These are phyloP conservation scores for Tridacna crocea DNA, from an alignment of 2,888 invertebrate species.

Conservation along the genomic window DNA sequence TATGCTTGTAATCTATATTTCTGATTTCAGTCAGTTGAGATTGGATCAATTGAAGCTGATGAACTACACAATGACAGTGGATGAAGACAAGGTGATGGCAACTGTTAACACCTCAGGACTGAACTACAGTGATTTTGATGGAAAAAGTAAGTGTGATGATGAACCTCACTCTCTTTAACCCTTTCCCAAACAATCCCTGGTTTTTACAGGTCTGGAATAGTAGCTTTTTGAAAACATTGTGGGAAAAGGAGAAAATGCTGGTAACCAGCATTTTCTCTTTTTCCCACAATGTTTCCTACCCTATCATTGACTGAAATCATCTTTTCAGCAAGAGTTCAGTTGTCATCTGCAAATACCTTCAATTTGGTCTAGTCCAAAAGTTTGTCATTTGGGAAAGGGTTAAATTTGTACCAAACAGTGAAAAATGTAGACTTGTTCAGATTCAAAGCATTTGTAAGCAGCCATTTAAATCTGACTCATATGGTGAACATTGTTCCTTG, in stretches of 20 bases:
- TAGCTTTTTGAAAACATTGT: background rate
- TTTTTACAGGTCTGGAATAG: too few relatives aligned
- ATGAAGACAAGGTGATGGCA: conserved; percentile 62
- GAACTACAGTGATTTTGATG: conserved; percentile 57
- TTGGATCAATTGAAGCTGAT: conserved; percentile 19
- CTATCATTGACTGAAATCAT: too few relatives aligned
- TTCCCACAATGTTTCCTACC: background rate
- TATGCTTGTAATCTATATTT: background rate
- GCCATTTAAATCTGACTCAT: too few relatives aligned
- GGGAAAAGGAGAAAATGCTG: background rate
- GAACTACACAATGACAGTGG: conserved; percentile 52
- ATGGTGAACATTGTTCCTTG: too few relatives aligned
- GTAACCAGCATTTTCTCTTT: background rate
- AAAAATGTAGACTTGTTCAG: background rate
- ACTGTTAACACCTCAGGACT: conserved; percentile 60
- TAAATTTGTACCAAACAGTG: background rate
- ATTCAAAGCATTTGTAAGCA: too few relatives aligned
- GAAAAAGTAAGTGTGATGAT: conserved; percentile 51
- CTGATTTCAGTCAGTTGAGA: conserved; percentile 10
- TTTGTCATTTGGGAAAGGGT: too few relatives aligned
- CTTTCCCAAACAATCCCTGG: too few relatives aligned
- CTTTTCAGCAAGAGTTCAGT: too few relatives aligned
- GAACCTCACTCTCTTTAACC: background rate
- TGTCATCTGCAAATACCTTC: too few relatives aligned
- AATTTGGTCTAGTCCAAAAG: too few relatives aligned